These are phyloP conservation scores for Pinctada fucata DNA, from an alignment of 2,888 invertebrate species.

Conservation along the genomic window DNA sequence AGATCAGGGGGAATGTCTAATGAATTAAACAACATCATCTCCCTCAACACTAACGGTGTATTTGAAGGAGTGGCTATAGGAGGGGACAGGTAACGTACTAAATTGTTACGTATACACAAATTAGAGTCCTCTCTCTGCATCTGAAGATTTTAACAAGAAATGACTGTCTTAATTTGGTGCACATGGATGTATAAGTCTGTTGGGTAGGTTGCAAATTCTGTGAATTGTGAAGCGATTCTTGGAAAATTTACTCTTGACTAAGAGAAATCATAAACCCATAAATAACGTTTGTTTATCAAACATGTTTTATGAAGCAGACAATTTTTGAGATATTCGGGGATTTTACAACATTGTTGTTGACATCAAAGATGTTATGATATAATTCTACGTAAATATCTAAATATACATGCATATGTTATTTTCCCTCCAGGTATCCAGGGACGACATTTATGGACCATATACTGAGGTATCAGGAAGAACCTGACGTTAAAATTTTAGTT, in stretches of 20 bases:
- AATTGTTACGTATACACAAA: neutral
- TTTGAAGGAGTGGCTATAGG: conserved; percentile 98
- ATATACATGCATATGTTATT: neutral
- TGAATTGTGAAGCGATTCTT: no score
- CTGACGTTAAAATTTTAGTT: conserved; percentile 92
- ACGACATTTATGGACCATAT: conserved; percentile 99
- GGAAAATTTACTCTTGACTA: no score
- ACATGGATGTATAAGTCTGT: neutral
- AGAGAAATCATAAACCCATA: no score
- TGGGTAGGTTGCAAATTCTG: no score
- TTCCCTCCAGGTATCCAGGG: conserved; percentile 88
- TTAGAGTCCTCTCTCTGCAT: neutral
- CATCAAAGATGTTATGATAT: no score
- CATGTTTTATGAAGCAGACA: neutral
- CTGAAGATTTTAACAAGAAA: neutral
- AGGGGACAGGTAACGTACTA: conserved; percentile 84
- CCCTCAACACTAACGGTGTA: conserved; percentile 97
- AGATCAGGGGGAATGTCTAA: conserved; percentile 99
- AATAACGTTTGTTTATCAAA: neutral
- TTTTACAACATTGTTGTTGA: no score
- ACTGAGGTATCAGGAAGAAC: conserved; percentile 85
- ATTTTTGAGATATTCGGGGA: no score
- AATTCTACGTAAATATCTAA: neutral
- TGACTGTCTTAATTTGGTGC: neutral
- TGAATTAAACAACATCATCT: conserved; percentile 98